Conservation (phyloP, 1,140 invertebrate species). For the Ceratosolen solmsi region DNA sequence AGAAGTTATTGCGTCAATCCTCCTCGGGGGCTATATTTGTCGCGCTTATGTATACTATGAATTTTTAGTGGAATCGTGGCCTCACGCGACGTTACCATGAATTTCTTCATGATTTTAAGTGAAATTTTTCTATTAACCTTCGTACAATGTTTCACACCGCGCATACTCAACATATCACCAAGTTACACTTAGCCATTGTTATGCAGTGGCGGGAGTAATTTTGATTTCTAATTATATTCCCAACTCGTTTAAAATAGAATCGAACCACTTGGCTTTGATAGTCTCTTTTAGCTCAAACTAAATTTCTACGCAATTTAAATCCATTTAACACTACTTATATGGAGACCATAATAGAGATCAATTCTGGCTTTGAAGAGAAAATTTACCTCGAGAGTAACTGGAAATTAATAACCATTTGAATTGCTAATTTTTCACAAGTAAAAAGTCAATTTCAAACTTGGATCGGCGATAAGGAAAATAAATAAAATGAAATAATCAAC, state of each 20-base stretch:
- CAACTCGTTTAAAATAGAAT: too few relatives aligned
- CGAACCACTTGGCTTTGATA: too few relatives aligned
- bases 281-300: too few relatives aligned
- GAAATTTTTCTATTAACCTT: neutral
- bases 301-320: too few relatives aligned
- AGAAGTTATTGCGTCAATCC: neutral
- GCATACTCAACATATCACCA: neutral
- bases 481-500: neutral
- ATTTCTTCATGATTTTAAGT: neutral
- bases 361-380: too few relatives aligned
- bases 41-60: neutral
- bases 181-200: neutral
- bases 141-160: too few relatives aligned
- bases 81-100: neutral
- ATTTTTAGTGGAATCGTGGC: neutral
- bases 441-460: neutral
- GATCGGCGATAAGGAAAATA: neutral
- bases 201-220: too few relatives aligned
- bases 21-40: neutral
- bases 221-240: neutral
- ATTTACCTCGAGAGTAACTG: too few relatives aligned
- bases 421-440: neutral
- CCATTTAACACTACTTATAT: too few relatives aligned
- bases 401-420: neutral
- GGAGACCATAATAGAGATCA: too few relatives aligned